These are phyloP conservation scores for Oryzias javanicus DNA, from an alignment of 2,113 vertebrate genomes.

Conservation along the genomic window DNA sequence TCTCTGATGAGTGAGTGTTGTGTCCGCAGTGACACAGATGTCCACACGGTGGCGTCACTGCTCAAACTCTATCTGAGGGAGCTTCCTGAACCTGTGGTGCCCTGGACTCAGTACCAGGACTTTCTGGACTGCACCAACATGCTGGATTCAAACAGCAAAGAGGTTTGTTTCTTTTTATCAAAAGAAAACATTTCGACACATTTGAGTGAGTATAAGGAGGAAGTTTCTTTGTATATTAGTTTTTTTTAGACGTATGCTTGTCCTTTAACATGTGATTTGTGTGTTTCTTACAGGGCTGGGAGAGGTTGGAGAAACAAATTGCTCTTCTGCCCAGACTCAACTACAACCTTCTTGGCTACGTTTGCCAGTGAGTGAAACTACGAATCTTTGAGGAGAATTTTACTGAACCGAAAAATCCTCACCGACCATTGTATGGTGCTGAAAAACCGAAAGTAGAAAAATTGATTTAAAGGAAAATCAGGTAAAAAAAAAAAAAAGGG, in stretches of 20 bases:
- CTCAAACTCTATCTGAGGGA: slow-evolving; percentile 95
- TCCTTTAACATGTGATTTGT: background rate
- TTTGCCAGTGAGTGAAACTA: slow-evolving; percentile 84
- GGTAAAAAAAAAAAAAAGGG: too few relatives aligned
- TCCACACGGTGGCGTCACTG: slow-evolving; percentile 97
- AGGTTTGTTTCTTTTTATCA: slow-evolving; percentile 66
- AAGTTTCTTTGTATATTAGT: background rate
- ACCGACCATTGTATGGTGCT: too few relatives aligned
- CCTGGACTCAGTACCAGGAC: slow-evolving; percentile 92
- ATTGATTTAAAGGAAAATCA: too few relatives aligned
- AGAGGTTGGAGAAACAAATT: slow-evolving; percentile 85
- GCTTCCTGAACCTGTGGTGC: slow-evolving; percentile 90
- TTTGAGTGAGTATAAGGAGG: background rate
- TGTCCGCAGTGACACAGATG: slow-evolving; percentile 90
- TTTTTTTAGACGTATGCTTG: background rate
- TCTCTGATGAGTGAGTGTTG: background rate
- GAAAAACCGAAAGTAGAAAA: too few relatives aligned
- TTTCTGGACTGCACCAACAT: slow-evolving; percentile 86
- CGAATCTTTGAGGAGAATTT: slow-evolving; percentile 1
- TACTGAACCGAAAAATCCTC: background rate
- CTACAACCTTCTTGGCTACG: slow-evolving; percentile 93
- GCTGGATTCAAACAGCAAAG: slow-evolving; percentile 69
- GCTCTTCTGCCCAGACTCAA: slow-evolving; percentile 84
- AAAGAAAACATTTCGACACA: background rate
- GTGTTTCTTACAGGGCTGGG: slow-evolving; percentile 76